phyloP scores from a whole-genome alignment of 1,140 invertebrate species.

The Tetragonula clypearis region DNA sequence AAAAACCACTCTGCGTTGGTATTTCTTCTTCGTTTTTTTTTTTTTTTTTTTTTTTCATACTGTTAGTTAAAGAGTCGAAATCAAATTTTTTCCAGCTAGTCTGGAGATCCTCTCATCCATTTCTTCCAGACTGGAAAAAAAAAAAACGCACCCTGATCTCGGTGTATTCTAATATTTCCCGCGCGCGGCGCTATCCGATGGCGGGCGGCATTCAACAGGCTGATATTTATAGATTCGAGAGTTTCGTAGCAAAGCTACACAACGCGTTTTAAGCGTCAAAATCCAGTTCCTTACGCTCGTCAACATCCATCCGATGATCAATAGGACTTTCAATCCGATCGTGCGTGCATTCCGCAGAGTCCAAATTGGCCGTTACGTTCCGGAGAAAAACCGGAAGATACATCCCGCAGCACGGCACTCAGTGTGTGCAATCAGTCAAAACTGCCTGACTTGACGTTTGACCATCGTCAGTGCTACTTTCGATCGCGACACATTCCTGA shows the following conservation, averaged over 20 bases:
- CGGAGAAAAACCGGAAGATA: no score
- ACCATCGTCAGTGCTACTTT: constrained; percentile 1
- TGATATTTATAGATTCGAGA: constrained; percentile 77
- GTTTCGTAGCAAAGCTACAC: constrained; percentile 71
- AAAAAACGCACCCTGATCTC: constrained; percentile 1
- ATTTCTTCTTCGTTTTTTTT: background rate
- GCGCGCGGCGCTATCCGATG: constrained; percentile 62
- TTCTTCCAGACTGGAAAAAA: constrained; percentile 55
- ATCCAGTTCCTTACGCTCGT: constrained; percentile 57
- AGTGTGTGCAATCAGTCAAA: background rate
- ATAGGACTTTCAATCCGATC: constrained; percentile 15
- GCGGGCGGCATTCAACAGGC: constrained; percentile 73
- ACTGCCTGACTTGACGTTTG: constrained; percentile 31
- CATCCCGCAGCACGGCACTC: background rate
- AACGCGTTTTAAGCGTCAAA: constrained; percentile 72
- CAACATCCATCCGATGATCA: constrained; percentile 40
- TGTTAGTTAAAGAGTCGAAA: background rate
- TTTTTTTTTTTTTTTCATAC: background rate
- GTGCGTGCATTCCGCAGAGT: no score
- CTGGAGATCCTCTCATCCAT: no score
- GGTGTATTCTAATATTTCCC: constrained; percentile 47
- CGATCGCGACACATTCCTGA: background rate
- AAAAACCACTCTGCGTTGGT: background rate
- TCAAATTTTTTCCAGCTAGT: background rate
- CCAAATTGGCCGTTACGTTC: background rate